Evolutionary conservation across 2,113 vertebrate genomes (phyloP).

Genomic region (Toxotes jaculatrix): DNA sequence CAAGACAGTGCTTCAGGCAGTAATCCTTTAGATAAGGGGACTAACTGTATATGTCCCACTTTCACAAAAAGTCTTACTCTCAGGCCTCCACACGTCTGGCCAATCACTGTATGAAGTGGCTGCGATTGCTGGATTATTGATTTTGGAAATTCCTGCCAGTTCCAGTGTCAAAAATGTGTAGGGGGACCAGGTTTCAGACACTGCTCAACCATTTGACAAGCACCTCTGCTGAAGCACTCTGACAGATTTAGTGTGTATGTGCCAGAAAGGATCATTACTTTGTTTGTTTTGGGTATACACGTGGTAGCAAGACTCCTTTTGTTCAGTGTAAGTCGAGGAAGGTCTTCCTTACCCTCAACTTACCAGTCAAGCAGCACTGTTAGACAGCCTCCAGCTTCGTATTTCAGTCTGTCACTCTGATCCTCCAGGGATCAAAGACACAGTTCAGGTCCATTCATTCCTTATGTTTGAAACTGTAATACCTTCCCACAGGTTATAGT

Average conservation of each 20-base stretch:
- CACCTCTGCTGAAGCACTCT: not conserved
- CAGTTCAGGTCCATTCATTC: slow-evolving; percentile 40
- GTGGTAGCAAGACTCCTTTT: slow-evolving; percentile 4
- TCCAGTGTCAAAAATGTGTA: not conserved
- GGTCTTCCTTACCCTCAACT: not conserved
- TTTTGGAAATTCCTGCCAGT: not conserved
- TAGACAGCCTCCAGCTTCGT: slow-evolving; percentile 30
- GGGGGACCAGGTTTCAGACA: not conserved
- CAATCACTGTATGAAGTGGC: not conserved
- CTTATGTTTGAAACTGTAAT: slow-evolving; percentile 40
- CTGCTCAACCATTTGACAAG: not conserved
- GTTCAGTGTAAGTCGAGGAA: not conserved
- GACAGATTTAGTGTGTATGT: not conserved
- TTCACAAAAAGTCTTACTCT: not conserved
- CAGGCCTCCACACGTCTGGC: not conserved
- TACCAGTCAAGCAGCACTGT: slow-evolving; percentile 1
- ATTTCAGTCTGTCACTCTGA: slow-evolving; percentile 26
- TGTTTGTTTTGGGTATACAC: not conserved
- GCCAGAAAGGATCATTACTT: not conserved
- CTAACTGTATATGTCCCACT: no score
- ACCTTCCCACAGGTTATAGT: slow-evolving; percentile 65
- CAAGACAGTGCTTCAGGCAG: not conserved
- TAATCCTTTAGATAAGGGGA: not conserved
- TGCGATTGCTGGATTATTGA: no score
- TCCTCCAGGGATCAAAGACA: slow-evolving; percentile 56